phyloP scores from a whole-genome alignment of 1,140 invertebrate species.

The Procambarus clarkii region DNA sequence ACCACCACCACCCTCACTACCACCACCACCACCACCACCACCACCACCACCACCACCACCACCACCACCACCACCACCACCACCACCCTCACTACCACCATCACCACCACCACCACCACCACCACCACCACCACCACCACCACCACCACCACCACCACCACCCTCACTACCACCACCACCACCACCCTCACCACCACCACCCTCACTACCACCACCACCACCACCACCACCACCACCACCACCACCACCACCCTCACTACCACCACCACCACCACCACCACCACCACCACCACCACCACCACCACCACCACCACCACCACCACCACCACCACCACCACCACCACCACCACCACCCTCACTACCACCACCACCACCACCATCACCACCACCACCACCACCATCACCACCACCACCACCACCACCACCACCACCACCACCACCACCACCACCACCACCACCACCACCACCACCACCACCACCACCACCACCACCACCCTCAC shows the following conservation, averaged over 20 bases:
- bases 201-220: neutral
- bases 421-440: neutral
- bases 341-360: neutral
- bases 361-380: neutral
- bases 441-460: conserved; percentile 1
- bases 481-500: neutral
- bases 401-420: neutral
- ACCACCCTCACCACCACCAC: neutral
- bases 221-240: conserved; percentile 2
- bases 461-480: neutral
- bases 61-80: neutral
- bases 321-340: conserved; percentile 17
- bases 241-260: conserved; percentile 1
- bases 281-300: conserved; percentile 16
- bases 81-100: neutral
- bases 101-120: neutral
- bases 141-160: conserved; percentile 17
- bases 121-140: neutral
- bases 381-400: conserved; percentile 6
- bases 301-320: conserved; percentile 7
- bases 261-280: conserved; percentile 5
- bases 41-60: neutral
- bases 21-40: neutral
- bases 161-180: conserved; percentile 3
- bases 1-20: neutral